phyloP scores from a whole-genome alignment of 2,797 vertebrate species.

The Craterocephalus amniculus region DNA sequence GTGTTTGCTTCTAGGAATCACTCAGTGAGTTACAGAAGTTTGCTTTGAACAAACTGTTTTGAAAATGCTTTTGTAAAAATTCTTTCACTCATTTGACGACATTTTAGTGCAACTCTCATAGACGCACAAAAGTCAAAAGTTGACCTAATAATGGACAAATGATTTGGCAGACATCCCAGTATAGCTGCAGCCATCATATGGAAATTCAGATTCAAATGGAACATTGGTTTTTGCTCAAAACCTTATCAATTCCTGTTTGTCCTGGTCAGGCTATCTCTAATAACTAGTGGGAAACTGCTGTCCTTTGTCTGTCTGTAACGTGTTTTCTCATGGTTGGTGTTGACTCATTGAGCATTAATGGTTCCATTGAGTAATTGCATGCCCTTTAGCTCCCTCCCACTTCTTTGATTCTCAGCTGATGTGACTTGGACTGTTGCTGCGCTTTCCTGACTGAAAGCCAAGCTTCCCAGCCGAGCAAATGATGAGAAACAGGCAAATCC shows the following conservation, averaged over 20 bases:
- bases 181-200: not conserved
- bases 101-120: not conserved
- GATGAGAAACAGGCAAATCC: slow-evolving; percentile 76
- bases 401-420: slow-evolving; percentile 56
- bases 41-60: slow-evolving; percentile 11
- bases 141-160: not conserved
- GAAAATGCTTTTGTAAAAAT: not conserved
- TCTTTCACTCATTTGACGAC: not conserved
- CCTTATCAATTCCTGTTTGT: not conserved
- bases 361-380: slow-evolving; percentile 47
- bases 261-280: not conserved
- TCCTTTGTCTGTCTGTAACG: slow-evolving; percentile 14
- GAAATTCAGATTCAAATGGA: not conserved
- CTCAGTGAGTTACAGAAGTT: not conserved
- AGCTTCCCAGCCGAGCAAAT: slow-evolving; percentile 62
- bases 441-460: slow-evolving; percentile 62
- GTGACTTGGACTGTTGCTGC: slow-evolving; percentile 47
- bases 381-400: slow-evolving; percentile 28
- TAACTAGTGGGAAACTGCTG: slow-evolving; percentile 22
- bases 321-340: slow-evolving; percentile 57
- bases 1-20: slow-evolving; percentile 40
- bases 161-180: not conserved
- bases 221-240: not conserved
- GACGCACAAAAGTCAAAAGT: not conserved
- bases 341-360: slow-evolving; percentile 54